A percentile compares a stretch with the other conserved stretches of the same genome.
Conservation (phyloP, 2,797 vertebrate genomes). For the Diglossa cyanea region DNA sequence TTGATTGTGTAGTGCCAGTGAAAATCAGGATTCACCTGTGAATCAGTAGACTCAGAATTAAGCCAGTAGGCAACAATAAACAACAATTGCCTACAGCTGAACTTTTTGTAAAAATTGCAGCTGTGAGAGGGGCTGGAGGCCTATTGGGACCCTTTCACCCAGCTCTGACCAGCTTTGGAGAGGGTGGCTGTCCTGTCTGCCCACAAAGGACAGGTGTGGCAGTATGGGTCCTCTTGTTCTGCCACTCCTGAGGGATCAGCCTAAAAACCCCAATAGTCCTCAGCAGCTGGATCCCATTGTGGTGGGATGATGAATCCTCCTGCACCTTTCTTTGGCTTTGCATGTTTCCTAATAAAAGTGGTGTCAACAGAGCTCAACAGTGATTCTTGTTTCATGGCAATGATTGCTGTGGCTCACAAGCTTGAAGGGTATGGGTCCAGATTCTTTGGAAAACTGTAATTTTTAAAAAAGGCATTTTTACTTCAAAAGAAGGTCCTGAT, state of each 20-base stretch:
- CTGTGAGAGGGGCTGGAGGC: background rate
- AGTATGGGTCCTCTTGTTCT: background rate
- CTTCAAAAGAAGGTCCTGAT: background rate
- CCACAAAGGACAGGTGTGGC: background rate
- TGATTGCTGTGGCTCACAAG: background rate
- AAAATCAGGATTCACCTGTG: background rate
- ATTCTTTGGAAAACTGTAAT: background rate
- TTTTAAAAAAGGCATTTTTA: background rate
- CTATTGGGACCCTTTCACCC: background rate
- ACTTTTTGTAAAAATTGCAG: background rate
- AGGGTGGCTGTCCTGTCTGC: background rate
- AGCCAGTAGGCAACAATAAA: background rate
- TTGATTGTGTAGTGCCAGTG: background rate
- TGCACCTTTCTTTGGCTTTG: background rate
- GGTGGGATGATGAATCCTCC: background rate
- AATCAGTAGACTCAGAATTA: background rate
- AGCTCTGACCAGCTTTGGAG: rapidly evolving
- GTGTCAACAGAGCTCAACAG: background rate
- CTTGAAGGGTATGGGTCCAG: background rate
- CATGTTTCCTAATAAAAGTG: background rate
- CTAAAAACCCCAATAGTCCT: background rate
- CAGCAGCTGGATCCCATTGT: background rate
- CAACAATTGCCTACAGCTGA: background rate
- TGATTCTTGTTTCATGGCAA: background rate
- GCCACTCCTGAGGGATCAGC: background rate